Evolutionary conservation across 2,888 invertebrate genomes (phyloP).

Genomic region (Mantis religiosa): DNA sequence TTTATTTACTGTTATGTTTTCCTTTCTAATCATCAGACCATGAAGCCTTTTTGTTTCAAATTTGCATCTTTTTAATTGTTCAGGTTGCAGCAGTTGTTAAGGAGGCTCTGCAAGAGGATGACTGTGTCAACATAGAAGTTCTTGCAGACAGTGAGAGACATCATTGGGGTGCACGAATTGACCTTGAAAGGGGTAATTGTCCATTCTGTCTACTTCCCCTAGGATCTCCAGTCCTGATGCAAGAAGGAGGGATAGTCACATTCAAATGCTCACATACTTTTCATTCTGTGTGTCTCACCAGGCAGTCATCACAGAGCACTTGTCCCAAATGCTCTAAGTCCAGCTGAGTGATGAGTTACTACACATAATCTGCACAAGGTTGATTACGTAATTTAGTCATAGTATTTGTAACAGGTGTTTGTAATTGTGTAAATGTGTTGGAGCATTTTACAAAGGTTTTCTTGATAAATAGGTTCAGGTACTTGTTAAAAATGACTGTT

Average conservation of each 20-base stretch:
- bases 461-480: not conserved
- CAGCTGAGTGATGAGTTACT: not conserved
- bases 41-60: not conserved
- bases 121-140: not conserved
- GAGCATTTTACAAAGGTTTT: not conserved
- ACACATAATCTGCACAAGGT: not conserved
- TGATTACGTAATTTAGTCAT: not conserved
- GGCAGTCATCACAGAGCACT: not conserved
- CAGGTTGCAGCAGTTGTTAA: not conserved
- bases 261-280: slow-evolving; percentile 61
- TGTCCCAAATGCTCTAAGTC: not conserved
- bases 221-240: slow-evolving; percentile 54
- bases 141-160: not conserved
- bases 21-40: not conserved
- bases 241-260: slow-evolving; percentile 58
- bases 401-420: not conserved
- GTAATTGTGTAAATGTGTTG: not conserved
- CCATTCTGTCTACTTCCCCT: slow-evolving; percentile 56
- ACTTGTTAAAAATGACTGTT: not conserved
- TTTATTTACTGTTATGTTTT: too few species aligned
- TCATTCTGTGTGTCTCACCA: slow-evolving; percentile 54
- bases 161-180: slow-evolving; percentile 51
- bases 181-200: slow-evolving; percentile 35
- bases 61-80: not conserved
- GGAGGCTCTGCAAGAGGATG: slow-evolving; percentile 2